Evolutionary conservation across 2,113 vertebrate genomes (phyloP).

Genomic region (Tetrax tetrax): DNA sequence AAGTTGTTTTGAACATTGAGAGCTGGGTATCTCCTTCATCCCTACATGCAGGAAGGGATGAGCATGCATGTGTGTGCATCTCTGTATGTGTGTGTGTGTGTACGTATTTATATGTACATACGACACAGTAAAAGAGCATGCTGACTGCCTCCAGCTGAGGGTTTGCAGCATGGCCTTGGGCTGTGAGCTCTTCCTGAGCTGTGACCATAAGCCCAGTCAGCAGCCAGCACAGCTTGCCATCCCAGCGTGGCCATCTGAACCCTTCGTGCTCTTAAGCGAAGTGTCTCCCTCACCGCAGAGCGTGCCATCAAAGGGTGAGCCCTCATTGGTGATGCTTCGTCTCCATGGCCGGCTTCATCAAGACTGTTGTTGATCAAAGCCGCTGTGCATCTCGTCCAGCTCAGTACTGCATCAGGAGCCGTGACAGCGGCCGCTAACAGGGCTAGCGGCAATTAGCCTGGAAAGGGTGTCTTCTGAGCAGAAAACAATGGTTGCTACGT

Average conservation of each 20-base stretch:
- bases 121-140: neutral
- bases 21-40: neutral
- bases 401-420: neutral
- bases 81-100: neutral
- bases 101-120: fast-evolving
- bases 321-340: fast-evolving
- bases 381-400: neutral
- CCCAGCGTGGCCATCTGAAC: fast-evolving
- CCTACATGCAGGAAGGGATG: fast-evolving
- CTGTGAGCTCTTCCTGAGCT: neutral
- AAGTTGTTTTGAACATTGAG: fast-evolving
- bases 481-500: neutral
- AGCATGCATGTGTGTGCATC: fast-evolving
- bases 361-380: fast-evolving
- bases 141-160: neutral
- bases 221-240: neutral
- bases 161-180: neutral
- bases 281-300: fast-evolving
- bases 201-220: neutral
- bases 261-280: neutral
- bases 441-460: neutral
- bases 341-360: neutral
- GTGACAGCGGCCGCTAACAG: neutral
- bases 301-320: neutral
- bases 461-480: neutral